A percentile compares a stretch with the other conserved stretches of the same genome.
Conservation (phyloP, 2,113 vertebrate species). For the Pedetes capensis region DNA sequence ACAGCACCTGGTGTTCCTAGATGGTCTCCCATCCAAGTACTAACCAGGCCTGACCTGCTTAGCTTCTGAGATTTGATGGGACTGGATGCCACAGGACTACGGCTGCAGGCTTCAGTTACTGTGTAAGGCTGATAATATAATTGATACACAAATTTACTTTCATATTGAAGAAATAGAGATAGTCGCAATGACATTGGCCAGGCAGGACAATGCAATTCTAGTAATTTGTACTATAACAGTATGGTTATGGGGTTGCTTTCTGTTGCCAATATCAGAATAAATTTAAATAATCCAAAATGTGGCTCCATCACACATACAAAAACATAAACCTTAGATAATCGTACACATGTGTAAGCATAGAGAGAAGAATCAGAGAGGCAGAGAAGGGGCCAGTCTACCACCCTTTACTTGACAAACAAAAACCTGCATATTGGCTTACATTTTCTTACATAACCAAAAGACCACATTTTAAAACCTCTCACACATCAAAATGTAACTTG, state of each 20-base stretch:
- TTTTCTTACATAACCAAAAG: background rate
- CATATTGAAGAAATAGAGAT: constrained; percentile 6
- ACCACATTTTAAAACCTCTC: background rate
- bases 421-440: background rate
- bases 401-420: background rate
- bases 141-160: background rate
- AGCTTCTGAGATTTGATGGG: too few relatives aligned
- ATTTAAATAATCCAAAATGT: background rate
- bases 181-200: background rate
- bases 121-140: background rate
- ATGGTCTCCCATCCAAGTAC: too few relatives aligned
- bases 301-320: background rate
- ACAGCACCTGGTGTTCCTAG: too few relatives aligned
- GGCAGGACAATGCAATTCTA: background rate
- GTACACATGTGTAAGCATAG: background rate
- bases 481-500: background rate
- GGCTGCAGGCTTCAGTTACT: too few relatives aligned
- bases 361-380: background rate
- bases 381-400: background rate
- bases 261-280: background rate
- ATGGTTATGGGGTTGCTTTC: background rate
- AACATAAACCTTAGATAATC: constrained; percentile 22
- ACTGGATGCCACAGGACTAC: too few relatives aligned
- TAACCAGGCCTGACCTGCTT: too few relatives aligned
- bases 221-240: background rate